Evolutionary conservation across 2,113 vertebrate species (phyloP).

Genomic region (Catharus fuscescens): DNA sequence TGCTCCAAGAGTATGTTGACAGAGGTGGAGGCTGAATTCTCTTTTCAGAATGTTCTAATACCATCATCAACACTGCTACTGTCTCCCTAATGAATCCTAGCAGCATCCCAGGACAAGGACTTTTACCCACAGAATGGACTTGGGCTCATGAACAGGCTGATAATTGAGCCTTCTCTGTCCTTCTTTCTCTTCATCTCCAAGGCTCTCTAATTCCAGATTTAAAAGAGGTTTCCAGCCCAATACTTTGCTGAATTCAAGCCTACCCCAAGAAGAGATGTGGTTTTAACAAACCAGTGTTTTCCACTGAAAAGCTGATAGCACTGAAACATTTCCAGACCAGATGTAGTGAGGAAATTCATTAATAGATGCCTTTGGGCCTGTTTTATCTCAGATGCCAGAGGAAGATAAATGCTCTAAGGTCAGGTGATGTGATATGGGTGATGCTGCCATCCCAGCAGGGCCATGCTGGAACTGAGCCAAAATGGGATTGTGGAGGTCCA

Average conservation of each 20-base stretch:
- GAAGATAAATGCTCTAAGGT: slow-evolving; percentile 4
- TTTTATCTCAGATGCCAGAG: slow-evolving; percentile 11
- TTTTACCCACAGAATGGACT: neutral
- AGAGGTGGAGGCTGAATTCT: neutral
- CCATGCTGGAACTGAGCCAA: neutral
- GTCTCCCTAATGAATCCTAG: neutral
- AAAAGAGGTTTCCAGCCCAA: neutral
- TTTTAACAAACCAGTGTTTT: neutral
- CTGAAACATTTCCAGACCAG: neutral
- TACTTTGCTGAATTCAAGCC: neutral
- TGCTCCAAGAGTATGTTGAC: neutral
- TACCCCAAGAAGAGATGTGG: neutral
- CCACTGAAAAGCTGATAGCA: neutral
- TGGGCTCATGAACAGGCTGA: neutral
- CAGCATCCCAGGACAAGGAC: neutral
- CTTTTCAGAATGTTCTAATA: neutral
- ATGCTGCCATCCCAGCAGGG: neutral
- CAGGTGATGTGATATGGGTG: neutral
- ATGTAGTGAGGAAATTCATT: neutral
- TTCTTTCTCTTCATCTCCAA: neutral
- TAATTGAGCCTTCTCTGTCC: neutral
- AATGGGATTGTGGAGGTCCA: neutral
- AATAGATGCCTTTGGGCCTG: neutral
- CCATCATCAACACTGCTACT: neutral
- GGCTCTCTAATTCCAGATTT: neutral